phyloP scores from a whole-genome alignment of 2,888 invertebrate species.

The Tanytarsus gracilentus region DNA sequence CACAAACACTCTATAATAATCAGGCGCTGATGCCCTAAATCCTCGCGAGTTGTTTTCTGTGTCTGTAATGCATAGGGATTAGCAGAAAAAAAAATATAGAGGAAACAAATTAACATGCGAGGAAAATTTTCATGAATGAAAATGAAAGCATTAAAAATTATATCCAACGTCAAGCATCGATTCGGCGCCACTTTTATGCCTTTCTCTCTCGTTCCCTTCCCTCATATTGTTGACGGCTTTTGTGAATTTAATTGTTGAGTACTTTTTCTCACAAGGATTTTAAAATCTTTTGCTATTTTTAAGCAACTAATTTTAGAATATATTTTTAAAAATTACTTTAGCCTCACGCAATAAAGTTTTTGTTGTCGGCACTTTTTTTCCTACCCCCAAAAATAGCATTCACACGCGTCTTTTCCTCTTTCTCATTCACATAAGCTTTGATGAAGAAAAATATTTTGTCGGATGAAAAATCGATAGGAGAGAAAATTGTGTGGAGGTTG shows the following conservation, averaged over 20 bases:
- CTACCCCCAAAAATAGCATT: neutral
- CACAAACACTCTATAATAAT: neutral
- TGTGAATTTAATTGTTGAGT: no score
- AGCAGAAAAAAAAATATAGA: no score
- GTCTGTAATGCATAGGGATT: no score
- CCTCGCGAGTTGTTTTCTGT: no score
- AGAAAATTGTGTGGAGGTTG: conserved; percentile 1
- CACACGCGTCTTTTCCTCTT: no score
- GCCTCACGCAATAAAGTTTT: conserved; percentile 16
- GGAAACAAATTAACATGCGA: neutral
- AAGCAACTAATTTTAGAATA: no score
- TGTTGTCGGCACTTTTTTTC: conserved; percentile 23
- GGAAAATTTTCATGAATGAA: neutral
- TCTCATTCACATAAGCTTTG: no score
- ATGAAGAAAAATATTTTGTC: no score
- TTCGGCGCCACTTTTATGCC: conserved; percentile 8
- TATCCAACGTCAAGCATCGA: neutral
- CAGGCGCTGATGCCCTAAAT: conserved; percentile 7
- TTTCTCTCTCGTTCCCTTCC: conserved; percentile 12
- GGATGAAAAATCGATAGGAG: conserved; percentile 22
- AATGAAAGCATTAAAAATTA: conserved; percentile 4
- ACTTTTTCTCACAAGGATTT: no score
- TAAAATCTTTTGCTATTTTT: no score
- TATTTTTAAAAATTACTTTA: no score
- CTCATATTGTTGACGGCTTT: neutral